These are phyloP conservation scores for Tachycineta bicolor DNA, from an alignment of 2,113 vertebrate genomes.

Conservation along the genomic window DNA sequence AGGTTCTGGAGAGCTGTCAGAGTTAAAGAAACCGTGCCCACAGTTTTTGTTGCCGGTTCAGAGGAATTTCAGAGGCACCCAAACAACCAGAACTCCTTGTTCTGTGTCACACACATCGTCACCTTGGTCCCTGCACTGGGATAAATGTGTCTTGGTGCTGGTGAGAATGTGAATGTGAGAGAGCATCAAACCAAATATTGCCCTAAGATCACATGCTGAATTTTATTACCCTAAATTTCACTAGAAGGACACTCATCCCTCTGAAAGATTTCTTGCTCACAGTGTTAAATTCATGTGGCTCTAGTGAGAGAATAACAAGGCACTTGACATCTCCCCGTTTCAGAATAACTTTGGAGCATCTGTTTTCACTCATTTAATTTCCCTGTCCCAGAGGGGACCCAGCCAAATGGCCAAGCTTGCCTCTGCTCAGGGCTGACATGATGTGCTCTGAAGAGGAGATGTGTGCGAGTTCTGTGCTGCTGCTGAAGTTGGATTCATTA, in stretches of 20 bases:
- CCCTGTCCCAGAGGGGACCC: neutral
- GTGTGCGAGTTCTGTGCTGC: neutral
- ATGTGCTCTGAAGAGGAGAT: neutral
- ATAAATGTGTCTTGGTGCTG: neutral
- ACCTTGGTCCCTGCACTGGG: neutral
- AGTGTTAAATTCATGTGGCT: neutral
- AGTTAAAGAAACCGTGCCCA: neutral
- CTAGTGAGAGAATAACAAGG: neutral
- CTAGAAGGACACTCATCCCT: neutral
- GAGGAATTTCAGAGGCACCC: neutral
- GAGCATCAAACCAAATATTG: neutral
- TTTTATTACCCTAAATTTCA: neutral
- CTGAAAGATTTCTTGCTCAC: neutral
- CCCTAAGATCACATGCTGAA: neutral
- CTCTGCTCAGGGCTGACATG: neutral
- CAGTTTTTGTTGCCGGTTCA: neutral
- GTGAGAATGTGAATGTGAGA: neutral
- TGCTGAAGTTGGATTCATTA: neutral
- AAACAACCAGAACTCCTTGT: neutral
- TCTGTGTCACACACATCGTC: neutral
- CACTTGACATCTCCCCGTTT: neutral
- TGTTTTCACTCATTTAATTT: neutral
- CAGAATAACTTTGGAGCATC: conserved; percentile 3
- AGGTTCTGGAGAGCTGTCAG: neutral
- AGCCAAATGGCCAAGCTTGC: neutral